These are phyloP conservation scores for Hystrix cristata DNA, from an alignment of 2,113 vertebrate species.

Conservation along the genomic window DNA sequence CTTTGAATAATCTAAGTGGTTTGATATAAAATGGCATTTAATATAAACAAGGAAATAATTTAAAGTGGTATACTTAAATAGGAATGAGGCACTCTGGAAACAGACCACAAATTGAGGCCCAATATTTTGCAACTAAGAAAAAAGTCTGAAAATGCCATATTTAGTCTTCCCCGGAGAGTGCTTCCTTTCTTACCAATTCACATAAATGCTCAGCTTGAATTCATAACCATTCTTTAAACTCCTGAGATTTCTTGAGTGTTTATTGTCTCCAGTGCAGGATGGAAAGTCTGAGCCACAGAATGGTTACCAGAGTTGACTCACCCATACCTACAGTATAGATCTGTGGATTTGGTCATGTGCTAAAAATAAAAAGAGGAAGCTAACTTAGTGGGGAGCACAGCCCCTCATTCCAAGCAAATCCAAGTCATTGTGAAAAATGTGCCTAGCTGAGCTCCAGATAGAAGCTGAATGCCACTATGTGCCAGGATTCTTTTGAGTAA, in stretches of 20 bases:
- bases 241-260: neutral
- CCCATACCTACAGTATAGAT: neutral
- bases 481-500: neutral
- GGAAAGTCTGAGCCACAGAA: neutral
- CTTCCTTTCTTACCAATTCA: neutral
- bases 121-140: neutral
- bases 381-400: neutral
- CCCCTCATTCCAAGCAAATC: neutral
- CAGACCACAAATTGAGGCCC: neutral
- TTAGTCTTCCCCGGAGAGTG: neutral
- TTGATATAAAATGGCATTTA: neutral
- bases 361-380: conserved; percentile 12
- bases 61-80: neutral
- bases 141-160: neutral
- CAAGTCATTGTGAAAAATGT: neutral
- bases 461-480: neutral
- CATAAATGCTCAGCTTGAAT: neutral
- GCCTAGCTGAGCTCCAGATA: neutral
- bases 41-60: neutral
- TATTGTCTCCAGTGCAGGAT: conserved; percentile 2
- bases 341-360: neutral
- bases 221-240: neutral
- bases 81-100: neutral
- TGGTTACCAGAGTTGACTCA: neutral
- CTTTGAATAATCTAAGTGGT: neutral